Conservation (phyloP, 2,888 invertebrate genomes). For the Meganola albula region DNA sequence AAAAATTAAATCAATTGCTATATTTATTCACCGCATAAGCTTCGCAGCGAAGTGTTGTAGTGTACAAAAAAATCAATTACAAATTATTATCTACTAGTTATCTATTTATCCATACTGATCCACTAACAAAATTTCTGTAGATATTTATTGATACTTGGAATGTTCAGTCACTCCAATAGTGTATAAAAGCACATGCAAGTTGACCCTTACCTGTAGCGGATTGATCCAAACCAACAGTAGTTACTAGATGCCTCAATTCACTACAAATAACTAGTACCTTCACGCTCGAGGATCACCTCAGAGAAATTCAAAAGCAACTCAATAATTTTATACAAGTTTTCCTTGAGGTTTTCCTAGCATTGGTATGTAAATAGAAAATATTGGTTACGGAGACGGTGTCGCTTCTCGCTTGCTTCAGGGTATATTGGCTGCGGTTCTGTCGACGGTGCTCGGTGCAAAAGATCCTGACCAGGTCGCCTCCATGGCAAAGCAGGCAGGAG, state of each 20-base stretch:
- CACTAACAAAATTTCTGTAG: conserved; percentile 68
- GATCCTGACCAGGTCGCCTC: conserved; percentile 94
- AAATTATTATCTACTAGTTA: conserved; percentile 11
- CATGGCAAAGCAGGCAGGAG: conserved; percentile 96
- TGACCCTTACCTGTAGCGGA: conserved; percentile 60
- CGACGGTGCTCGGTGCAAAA: conserved; percentile 92
- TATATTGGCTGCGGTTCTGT: conserved; percentile 94
- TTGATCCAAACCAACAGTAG: conserved; percentile 42
- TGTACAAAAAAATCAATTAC: conserved; percentile 34
- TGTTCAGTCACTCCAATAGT: conserved; percentile 47
- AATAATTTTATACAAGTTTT: too few species aligned
- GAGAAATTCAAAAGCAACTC: too few species aligned
- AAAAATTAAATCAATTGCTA: conserved; percentile 10
- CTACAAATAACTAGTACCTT: conserved; percentile 56
- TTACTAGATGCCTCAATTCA: conserved; percentile 51
- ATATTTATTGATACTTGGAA: conserved; percentile 44
- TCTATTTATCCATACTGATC: conserved; percentile 56
- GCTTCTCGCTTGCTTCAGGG: conserved; percentile 86
- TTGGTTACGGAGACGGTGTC: conserved; percentile 74
- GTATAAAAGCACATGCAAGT: conserved; percentile 60
- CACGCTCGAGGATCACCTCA: conserved; percentile 53
- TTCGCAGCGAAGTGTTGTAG: conserved; percentile 25
- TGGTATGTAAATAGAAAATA: conserved; percentile 70
- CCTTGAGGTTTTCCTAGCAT: conserved; percentile 54
- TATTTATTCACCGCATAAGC: conserved; percentile 19